Evolutionary conservation across 2,113 vertebrate species (phyloP).

Genomic region (Crotalus tigris): DNA sequence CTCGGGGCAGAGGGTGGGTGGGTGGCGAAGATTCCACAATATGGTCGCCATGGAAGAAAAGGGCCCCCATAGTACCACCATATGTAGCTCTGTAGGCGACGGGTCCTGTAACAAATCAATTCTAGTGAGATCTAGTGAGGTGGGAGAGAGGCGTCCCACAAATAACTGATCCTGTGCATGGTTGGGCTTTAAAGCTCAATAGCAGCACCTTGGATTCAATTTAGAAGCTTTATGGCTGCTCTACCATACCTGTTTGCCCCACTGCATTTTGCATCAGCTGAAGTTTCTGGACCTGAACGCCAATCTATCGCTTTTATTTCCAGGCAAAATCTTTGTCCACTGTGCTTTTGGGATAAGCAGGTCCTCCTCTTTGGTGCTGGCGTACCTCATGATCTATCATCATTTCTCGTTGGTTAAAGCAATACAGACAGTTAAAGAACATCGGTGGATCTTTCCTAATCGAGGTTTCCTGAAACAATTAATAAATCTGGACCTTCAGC

Average conservation of each 20-base stretch:
- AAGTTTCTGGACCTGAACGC: neutral
- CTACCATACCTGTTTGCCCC: neutral
- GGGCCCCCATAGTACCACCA: too few species aligned
- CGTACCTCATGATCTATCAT: conserved; percentile 91
- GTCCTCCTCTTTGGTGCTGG: conserved; percentile 88
- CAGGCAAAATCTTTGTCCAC: conserved; percentile 93
- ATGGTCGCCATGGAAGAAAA: too few species aligned
- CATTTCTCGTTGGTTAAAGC: conserved; percentile 55
- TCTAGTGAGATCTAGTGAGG: too few species aligned
- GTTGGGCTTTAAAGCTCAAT: neutral
- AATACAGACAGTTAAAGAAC: conserved; percentile 78
- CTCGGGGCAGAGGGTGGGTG: too few species aligned
- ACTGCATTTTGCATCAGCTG: neutral
- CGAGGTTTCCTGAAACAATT: conserved; percentile 89
- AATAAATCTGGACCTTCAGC: conserved; percentile 80
- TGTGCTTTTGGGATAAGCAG: conserved; percentile 96
- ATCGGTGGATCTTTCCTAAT: conserved; percentile 91
- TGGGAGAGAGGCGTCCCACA: too few species aligned
- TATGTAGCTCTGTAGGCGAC: too few species aligned
- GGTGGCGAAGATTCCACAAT: too few species aligned
- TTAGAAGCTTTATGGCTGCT: neutral
- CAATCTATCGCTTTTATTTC: conserved; percentile 15
- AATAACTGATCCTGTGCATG: neutral
- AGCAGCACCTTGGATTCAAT: neutral
- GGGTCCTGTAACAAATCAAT: too few species aligned